phyloP scores from a whole-genome alignment of 1,140 invertebrate species.

The Cepaea nemoralis region DNA sequence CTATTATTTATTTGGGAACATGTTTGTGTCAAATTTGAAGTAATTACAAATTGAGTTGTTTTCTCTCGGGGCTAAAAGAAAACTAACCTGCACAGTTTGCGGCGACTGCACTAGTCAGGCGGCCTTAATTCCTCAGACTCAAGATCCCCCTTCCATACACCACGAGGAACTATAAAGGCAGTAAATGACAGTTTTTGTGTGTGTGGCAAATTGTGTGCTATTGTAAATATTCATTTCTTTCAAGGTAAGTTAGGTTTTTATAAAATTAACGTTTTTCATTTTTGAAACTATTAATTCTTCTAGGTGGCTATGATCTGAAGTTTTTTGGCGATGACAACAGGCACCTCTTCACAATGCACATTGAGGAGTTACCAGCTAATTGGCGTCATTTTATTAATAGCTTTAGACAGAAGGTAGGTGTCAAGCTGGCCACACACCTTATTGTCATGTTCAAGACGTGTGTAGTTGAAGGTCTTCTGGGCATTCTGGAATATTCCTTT shows the following conservation, averaged over 20 bases:
- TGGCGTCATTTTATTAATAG: neutral
- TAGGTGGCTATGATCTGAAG: neutral
- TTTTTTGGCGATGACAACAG: neutral
- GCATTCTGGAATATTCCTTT: too few relatives aligned
- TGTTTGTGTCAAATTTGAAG: too few relatives aligned
- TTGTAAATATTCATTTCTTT: neutral
- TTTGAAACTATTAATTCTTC: neutral
- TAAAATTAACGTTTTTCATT: neutral
- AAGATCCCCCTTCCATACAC: too few relatives aligned
- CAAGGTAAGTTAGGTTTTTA: too few relatives aligned
- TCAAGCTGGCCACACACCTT: neutral
- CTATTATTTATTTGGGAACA: too few relatives aligned
- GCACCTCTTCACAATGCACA: constrained; percentile 5
- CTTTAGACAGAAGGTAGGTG: neutral
- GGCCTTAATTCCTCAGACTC: neutral
- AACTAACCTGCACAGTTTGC: too few relatives aligned
- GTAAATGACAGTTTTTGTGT: neutral
- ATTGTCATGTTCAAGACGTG: neutral
- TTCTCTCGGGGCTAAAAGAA: too few relatives aligned
- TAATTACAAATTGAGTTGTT: too few relatives aligned
- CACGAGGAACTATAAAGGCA: too few relatives aligned
- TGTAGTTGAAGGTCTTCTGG: neutral
- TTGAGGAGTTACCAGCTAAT: neutral
- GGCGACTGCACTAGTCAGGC: too few relatives aligned
- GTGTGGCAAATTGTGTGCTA: neutral